Conservation (phyloP, 2,888 invertebrate species). For the Rapana venosa region DNA sequence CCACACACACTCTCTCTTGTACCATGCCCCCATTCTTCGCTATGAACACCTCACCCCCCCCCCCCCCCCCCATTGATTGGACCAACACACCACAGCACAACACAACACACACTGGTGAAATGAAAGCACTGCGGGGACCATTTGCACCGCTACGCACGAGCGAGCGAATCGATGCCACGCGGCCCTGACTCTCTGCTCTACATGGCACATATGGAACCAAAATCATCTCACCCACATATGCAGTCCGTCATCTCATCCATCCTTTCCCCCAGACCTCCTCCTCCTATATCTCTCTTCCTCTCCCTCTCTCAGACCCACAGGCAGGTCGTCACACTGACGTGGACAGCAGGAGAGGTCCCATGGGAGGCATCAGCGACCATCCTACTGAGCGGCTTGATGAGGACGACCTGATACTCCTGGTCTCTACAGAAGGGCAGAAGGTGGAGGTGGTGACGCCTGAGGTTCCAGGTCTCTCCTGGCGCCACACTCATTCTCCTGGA, state of each 20-base stretch:
- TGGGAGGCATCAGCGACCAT: not conserved
- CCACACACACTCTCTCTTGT: too few species aligned
- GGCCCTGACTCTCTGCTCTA: not conserved
- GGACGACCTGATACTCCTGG: not conserved
- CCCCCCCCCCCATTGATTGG: too few species aligned
- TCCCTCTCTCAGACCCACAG: not conserved
- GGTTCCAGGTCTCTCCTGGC: too few species aligned
- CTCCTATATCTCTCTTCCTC: not conserved
- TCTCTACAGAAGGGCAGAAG: not conserved
- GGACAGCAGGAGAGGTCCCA: not conserved
- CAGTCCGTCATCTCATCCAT: conserved; percentile 42
- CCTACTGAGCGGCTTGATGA: not conserved
- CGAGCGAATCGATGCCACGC: not conserved
- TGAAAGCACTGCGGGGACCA: not conserved
- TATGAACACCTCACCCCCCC: too few species aligned
- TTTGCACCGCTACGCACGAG: not conserved
- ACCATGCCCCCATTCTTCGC: too few species aligned
- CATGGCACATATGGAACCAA: conserved; percentile 7
- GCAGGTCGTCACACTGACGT: conserved; percentile 15
- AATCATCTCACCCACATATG: conserved; percentile 44
- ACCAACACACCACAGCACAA: too few species aligned
- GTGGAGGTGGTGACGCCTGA: too few species aligned
- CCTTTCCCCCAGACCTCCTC: not conserved
- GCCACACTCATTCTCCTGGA: not conserved
- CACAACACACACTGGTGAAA: not conserved